Conservation (phyloP, 2,888 invertebrate species). For the Polymixis lichenea region DNA sequence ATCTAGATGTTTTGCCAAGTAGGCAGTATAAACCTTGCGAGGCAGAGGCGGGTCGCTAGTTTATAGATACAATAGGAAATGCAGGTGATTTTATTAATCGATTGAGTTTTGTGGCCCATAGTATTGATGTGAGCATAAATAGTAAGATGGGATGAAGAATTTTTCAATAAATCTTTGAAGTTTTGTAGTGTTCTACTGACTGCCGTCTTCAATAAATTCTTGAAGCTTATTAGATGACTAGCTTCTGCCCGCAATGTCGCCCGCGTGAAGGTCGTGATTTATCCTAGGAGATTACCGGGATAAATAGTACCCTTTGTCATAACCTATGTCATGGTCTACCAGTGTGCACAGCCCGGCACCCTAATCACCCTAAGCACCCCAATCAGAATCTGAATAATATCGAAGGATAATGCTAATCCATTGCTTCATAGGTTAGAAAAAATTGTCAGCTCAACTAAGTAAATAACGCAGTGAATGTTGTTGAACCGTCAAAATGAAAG, state of each 20-base stretch:
- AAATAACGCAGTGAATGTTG: no score
- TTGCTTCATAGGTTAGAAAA: no score
- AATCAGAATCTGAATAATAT: no score
- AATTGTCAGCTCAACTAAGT: no score
- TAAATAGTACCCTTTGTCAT: neutral
- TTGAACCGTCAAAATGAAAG: no score
- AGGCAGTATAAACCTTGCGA: no score
- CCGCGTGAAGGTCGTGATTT: neutral
- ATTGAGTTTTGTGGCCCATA: constrained; percentile 7
- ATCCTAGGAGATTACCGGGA: neutral
- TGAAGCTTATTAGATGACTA: neutral
- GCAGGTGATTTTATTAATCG: constrained; percentile 16
- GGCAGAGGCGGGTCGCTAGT: neutral
- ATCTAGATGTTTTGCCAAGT: neutral
- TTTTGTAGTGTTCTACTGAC: no score
- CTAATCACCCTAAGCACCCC: no score
- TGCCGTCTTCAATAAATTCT: no score
- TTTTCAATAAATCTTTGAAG: neutral
- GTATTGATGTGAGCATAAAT: constrained; percentile 3
- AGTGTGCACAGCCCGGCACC: neutral
- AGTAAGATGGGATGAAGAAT: neutral
- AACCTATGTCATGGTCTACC: neutral
- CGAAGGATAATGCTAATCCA: no score
- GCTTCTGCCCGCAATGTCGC: neutral
- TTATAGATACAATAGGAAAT: constrained; percentile 1